Conservation (phyloP, 2,888 invertebrate species). For the Hybos culiciformis region DNA sequence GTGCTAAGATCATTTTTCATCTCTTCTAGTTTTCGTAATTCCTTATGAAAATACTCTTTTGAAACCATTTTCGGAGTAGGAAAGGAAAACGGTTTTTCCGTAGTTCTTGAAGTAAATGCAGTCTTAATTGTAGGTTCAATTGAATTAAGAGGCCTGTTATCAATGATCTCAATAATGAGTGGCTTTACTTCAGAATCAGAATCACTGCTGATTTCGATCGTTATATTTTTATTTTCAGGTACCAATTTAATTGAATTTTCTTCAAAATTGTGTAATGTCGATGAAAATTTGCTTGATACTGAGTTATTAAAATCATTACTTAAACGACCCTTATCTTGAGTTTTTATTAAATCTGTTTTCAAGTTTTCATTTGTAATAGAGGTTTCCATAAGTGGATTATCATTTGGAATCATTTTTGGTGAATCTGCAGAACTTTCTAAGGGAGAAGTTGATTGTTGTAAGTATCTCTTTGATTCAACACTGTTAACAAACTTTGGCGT, state of each 20-base stretch:
- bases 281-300: conserved; percentile 10
- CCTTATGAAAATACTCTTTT: conserved; percentile 31
- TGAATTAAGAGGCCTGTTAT: conserved; percentile 13
- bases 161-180: conserved; percentile 17
- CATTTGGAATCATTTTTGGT: background rate
- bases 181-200: background rate
- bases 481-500: too few relatives aligned
- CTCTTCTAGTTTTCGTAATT: conserved; percentile 36
- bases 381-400: background rate
- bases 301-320: conserved; percentile 4
- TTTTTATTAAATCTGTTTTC: background rate
- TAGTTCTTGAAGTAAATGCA: background rate
- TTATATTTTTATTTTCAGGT: background rate
- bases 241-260: background rate
- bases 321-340: background rate
- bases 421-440: background rate
- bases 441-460: too few relatives aligned
- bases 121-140: conserved; percentile 23
- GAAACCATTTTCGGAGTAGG: conserved; percentile 16
- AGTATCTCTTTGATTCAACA: too few relatives aligned
- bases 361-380: background rate
- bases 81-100: background rate
- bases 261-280: conserved; percentile 6
- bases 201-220: conserved; percentile 5
- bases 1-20: conserved; percentile 36